Base-by-base conservation (phyloP, 2,113 vertebrate genomes). In the Peromyscus polionotus region DNA sequence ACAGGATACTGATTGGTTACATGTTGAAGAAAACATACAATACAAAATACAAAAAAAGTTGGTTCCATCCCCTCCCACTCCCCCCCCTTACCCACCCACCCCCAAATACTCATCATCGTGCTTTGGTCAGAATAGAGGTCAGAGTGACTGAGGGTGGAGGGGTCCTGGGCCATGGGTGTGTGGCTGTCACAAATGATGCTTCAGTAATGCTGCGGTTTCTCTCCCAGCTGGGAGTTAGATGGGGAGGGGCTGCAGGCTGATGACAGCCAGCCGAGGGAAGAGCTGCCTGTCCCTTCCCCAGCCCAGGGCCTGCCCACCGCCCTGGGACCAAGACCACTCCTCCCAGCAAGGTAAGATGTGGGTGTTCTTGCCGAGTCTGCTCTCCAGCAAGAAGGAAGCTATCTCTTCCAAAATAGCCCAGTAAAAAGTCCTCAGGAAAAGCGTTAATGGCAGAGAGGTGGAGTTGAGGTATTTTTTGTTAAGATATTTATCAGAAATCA, bases 1-100 rank as follows among this genome's bases (percentile, higher is more conserved):
- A 99, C 99, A 99, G 99, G 99, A 99, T 99, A 99, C 99, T 99
- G 99, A 99, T 99, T 99, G 99, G 99, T 99, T 99, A 99, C 99
- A 99, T 99, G 98, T 98, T 98, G 98, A 98, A 99, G 98, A 99
- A 98, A 99, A 99, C 98, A 97, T 98, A 99, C 98, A 99, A 99
- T 99, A 99, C 99, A 99, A 99, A 99, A 99, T 99, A 99, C 99
- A 99, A 99, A 99, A 99, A 99, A 98, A 99, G 98, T 98, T 98
- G 98, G 98, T 98, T 98, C 98, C 94, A 95, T 98, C 97, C 97
- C 98, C 98, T 97, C 98, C 98, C 98, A 95, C 94, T 98, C 98
- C 97, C 90, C 67, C 97, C 92, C 92, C n/a, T 76, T 98, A 97
- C 97, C 98, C 98, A 57, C 97, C 94, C 98, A 96, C 95, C 98